A percentile compares a stretch with the other conserved stretches of the same genome.
phyloP scores from a whole-genome alignment of 2,888 invertebrate species.

The Diabrotica balteata region DNA sequence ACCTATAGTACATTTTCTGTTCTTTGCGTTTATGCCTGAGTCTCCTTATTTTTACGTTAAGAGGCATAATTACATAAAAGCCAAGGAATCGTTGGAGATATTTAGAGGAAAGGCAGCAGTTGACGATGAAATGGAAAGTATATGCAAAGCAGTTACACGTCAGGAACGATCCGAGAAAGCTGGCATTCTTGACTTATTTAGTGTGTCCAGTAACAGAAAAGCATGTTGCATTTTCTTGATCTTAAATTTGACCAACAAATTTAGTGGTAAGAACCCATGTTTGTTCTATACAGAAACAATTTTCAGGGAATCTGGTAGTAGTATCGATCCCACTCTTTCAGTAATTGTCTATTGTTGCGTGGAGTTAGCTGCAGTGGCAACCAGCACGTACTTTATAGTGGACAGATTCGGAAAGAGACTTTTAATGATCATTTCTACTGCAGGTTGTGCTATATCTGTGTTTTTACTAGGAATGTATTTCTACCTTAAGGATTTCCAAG shows the following conservation, averaged over 20 bases:
- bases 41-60: slow-evolving; percentile 64
- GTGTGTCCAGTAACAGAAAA: slow-evolving; percentile 66
- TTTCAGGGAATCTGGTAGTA: slow-evolving; percentile 62
- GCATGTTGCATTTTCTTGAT: slow-evolving; percentile 69
- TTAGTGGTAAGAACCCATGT: slow-evolving; percentile 70
- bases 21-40: slow-evolving; percentile 73
- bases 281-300: slow-evolving; percentile 70
- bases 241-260: slow-evolving; percentile 69
- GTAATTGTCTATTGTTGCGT: slow-evolving; percentile 67
- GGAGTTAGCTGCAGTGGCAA: slow-evolving; percentile 65
- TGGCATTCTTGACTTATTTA: slow-evolving; percentile 63
- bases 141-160: slow-evolving; percentile 53
- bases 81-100: slow-evolving; percentile 64
- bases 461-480: slow-evolving; percentile 59
- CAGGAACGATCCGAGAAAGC: slow-evolving; percentile 61
- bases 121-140: slow-evolving; percentile 61
- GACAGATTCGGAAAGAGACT: slow-evolving; percentile 72
- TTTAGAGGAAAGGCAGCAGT: slow-evolving; percentile 64
- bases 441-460: slow-evolving; percentile 58
- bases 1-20: slow-evolving; percentile 65
- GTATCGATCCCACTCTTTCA: slow-evolving; percentile 64
- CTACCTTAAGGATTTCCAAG: slow-evolving; percentile 58
- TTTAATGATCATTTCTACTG: slow-evolving; percentile 66
- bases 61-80: slow-evolving; percentile 59
- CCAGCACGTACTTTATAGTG: slow-evolving; percentile 61